Conservation (phyloP, 2,888 invertebrate species). For the Crioceris asparagi region DNA sequence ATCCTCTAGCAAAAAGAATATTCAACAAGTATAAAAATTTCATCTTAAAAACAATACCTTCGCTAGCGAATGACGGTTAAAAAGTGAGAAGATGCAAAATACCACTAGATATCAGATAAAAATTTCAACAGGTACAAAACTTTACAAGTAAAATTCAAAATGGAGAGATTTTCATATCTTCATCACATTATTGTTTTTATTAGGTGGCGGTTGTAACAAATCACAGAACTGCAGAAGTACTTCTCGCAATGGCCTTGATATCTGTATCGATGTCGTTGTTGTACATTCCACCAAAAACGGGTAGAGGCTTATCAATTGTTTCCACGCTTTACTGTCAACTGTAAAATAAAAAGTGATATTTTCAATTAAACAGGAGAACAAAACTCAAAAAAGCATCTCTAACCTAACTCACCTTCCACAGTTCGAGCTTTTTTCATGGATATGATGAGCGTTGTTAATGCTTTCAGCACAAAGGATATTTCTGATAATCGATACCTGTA, state of each 20-base stretch:
- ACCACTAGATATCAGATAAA: too few species aligned
- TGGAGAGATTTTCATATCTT: slow-evolving; percentile 15
- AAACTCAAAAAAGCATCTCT: slow-evolving; percentile 8
- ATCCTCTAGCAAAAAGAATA: too few species aligned
- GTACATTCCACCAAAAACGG: slow-evolving; percentile 81
- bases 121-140: slow-evolving; percentile 19
- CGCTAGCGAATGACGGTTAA: too few species aligned
- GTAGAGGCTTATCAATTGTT: slow-evolving; percentile 84
- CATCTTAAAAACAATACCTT: too few species aligned
- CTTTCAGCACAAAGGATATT: slow-evolving; percentile 91
- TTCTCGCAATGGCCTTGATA: slow-evolving; percentile 68
- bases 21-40: too few species aligned
- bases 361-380: slow-evolving; percentile 4
- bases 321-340: slow-evolving; percentile 88
- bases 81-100: too few species aligned
- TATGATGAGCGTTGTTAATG: slow-evolving; percentile 81
- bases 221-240: slow-evolving; percentile 82
- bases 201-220: slow-evolving; percentile 56
- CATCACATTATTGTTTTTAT: slow-evolving; percentile 18
- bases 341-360: slow-evolving; percentile 25
- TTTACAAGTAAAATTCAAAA: slow-evolving; percentile 11
- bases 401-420: slow-evolving; percentile 55
- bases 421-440: slow-evolving; percentile 87
- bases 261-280: slow-evolving; percentile 68
- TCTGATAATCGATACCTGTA: slow-evolving; percentile 84